Base-by-base conservation (phyloP, 2,888 invertebrate species). In the Lutraria lutraria region DNA sequence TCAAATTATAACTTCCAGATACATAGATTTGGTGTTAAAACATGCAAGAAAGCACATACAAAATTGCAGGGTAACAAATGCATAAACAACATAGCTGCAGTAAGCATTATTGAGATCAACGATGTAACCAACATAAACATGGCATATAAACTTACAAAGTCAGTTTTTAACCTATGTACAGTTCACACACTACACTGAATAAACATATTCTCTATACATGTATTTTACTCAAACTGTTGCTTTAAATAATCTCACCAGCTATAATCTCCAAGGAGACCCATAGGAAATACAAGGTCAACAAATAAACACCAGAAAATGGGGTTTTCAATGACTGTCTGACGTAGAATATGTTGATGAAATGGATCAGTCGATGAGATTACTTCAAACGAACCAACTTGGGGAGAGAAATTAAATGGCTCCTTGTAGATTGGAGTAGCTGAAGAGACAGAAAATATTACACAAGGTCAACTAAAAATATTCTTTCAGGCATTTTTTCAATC, bases 341-440 rank as follows among this genome's bases (percentile, higher is more conserved):
- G 89, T 72, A 95, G 76, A 21, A 96, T 93, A 82, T 93, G 93
- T n/a, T 89, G 90, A 60, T 93, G 94, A 53, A 76, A 53, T 0
- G 89, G 83, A 83, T 93, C 94, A 13, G 88, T 72, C n/a, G 92
- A 86, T 52, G 91, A 88, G n/a, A 89, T 84, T 21, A 95, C 93
- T 92, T 96, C 96, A 93, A 96, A 96, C 13, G 92, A 90, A 29
- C 96, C 96, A 53, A 95, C 94, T 92, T 96, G 96, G 76, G 95
- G 96, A 31, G 95, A 93, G 88, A 96, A 94, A 88, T 95, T 93
- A 88, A 88, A 86, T 29, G 96, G 94, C 89, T 96, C 96, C 72
- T 92, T 86, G 91, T 89, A 89, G 81, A 92, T 89, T n/a, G 85
- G 63, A 90, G 95, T 96, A 68, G 89, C 95, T 95, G 93, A 90